Evolutionary conservation across 2,888 invertebrate species (phyloP).

Genomic region (Prenolepis imparis): DNA sequence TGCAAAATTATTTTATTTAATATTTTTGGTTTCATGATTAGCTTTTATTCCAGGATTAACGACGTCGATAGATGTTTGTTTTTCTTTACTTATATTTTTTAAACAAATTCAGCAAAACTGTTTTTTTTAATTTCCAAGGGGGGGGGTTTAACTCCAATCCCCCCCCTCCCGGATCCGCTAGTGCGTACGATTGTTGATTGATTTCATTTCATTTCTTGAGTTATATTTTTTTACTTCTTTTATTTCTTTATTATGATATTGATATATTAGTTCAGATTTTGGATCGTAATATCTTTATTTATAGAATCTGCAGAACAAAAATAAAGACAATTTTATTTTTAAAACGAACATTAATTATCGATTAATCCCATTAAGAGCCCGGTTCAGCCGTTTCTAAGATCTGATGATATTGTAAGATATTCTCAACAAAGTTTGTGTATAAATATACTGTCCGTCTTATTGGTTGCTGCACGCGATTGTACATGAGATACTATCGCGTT

Average conservation of each 20-base stretch:
- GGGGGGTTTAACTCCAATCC: too few relatives aligned
- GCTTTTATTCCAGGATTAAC: too few relatives aligned
- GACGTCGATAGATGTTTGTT: too few relatives aligned
- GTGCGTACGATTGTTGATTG: too few relatives aligned
- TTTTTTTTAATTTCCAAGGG: too few relatives aligned
- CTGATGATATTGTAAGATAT: conserved; percentile 1
- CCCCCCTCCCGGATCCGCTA: too few relatives aligned
- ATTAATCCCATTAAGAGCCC: background rate
- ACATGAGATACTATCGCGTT: background rate
- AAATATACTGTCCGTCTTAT: background rate
- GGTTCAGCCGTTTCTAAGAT: background rate
- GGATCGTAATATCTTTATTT: background rate
- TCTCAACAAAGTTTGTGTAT: background rate
- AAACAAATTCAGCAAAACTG: too few relatives aligned
- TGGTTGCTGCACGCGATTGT: background rate
- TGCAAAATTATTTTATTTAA: too few relatives aligned
- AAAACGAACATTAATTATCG: background rate
- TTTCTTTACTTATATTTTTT: too few relatives aligned
- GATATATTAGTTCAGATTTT: background rate
- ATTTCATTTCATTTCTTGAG: background rate
- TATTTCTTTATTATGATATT: background rate
- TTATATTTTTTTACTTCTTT: background rate
- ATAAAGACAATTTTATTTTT: background rate
- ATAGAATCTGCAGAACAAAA: background rate
- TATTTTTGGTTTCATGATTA: too few relatives aligned